Evolutionary conservation across 2,113 vertebrate species (phyloP).

Genomic region (Tachysurus vachellii): DNA sequence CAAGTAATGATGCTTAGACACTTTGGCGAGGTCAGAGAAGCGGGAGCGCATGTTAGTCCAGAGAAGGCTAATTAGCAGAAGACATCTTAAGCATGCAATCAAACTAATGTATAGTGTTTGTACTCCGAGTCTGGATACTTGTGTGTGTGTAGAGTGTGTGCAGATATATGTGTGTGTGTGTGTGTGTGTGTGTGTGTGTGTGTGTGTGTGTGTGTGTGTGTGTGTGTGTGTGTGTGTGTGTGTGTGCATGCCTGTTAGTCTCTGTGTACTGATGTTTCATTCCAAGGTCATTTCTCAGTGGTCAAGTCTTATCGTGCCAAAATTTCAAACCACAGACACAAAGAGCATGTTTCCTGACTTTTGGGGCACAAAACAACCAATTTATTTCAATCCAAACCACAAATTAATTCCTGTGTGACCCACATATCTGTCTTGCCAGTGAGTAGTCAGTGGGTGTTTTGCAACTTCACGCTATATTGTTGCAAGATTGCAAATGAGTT

Average conservation of each 20-base stretch:
- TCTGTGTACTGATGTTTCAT: constrained; percentile 19
- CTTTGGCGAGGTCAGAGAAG: constrained; percentile 39
- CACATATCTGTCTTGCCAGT: not conserved
- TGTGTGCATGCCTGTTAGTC: not conserved
- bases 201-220: not conserved
- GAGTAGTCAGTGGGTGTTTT: constrained; percentile 24
- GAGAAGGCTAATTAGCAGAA: constrained; percentile 56
- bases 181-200: constrained; percentile 1
- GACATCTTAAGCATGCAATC: constrained; percentile 45
- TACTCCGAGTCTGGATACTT: constrained; percentile 6
- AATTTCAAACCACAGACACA: constrained; percentile 25
- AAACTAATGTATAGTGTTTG: constrained; percentile 44
- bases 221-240: not conserved
- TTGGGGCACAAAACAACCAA: not conserved
- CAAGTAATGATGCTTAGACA: constrained; percentile 52
- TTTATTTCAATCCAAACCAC: constrained; percentile 5
- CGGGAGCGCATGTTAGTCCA: constrained; percentile 7
- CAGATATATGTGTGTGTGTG: not conserved
- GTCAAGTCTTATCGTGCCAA: constrained; percentile 26
- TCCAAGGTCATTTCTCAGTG: constrained; percentile 24
- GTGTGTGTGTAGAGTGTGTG: not conserved
- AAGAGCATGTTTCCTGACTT: not conserved
- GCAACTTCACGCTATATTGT: not conserved
- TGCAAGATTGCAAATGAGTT: constrained; percentile 10
- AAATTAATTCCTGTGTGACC: constrained; percentile 38